phyloP scores from a whole-genome alignment of 2,797 vertebrate species.

The Chaunax sp. region DNA sequence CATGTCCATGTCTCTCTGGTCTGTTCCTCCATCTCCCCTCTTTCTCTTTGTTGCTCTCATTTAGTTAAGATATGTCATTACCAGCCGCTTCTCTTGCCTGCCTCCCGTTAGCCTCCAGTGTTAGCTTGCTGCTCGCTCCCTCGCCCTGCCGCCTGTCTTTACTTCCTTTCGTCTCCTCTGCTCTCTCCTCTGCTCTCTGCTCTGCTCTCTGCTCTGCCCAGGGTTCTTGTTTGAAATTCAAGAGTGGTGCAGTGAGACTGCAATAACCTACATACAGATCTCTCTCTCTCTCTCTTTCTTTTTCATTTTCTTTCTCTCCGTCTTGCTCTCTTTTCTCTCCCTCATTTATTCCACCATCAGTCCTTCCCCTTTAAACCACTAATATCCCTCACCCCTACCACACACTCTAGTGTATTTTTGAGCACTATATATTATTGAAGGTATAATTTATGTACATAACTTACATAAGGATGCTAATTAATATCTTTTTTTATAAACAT shows the following conservation, averaged over 20 bases:
- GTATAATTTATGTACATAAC: constrained; percentile 57
- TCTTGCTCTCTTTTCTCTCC: constrained; percentile 12
- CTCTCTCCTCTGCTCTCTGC: constrained; percentile 50
- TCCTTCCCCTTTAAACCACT: constrained; percentile 30
- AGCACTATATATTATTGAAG: constrained; percentile 52
- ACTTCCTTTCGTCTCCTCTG: constrained; percentile 48
- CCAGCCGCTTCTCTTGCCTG: constrained; percentile 69
- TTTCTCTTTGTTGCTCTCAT: constrained; percentile 50
- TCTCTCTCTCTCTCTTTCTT: constrained; percentile 42
- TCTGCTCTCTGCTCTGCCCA: constrained; percentile 75
- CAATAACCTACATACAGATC: constrained; percentile 80
- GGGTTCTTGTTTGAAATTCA: constrained; percentile 81
- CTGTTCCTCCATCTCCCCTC: constrained; percentile 40
- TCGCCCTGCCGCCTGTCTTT: constrained; percentile 48
- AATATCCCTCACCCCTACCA: constrained; percentile 3
- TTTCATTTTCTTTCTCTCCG: constrained; percentile 22
- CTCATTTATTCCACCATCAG: constrained; percentile 36
- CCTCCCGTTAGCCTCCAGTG: constrained; percentile 76
- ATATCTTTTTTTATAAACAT: constrained; percentile 33
- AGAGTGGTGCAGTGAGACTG: constrained; percentile 79
- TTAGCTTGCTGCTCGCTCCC: constrained; percentile 61
- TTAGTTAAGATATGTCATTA: constrained; percentile 81
- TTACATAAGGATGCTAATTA: constrained; percentile 50
- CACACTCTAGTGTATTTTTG: constrained; percentile 40
- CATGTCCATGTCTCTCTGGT: constrained; percentile 6